phyloP scores from a whole-genome alignment of 2,797 vertebrate genomes.

The Apogon talboti region DNA sequence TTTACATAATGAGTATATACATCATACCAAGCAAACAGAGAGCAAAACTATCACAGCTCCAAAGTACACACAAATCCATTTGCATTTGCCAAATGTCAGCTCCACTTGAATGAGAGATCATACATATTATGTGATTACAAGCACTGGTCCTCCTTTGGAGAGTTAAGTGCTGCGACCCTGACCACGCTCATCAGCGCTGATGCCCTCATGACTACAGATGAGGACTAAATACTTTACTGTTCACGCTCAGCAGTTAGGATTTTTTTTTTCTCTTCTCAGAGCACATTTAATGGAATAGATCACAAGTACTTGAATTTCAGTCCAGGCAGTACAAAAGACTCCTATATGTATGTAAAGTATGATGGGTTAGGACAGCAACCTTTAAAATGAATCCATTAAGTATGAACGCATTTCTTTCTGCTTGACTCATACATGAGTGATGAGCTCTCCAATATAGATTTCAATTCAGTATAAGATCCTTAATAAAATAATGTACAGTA shows the following conservation, averaged over 20 bases:
- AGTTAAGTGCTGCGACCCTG: conserved; percentile 78
- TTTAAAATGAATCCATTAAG: conserved; percentile 27
- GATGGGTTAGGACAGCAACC: conserved; percentile 21
- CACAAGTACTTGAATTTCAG: conserved; percentile 47
- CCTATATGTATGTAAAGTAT: conserved; percentile 32
- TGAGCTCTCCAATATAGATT: conserved; percentile 15
- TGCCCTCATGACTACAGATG: conserved; percentile 74
- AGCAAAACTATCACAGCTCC: conserved; percentile 51
- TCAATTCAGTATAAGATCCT: conserved; percentile 26
- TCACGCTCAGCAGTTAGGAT: conserved; percentile 42
- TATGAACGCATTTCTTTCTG: conserved; percentile 26
- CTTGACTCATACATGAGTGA: conserved; percentile 27
- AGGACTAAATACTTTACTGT: conserved; percentile 70
- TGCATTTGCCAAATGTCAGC: conserved; percentile 74
- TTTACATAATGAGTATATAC: conserved; percentile 41
- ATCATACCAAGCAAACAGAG: conserved; percentile 39
- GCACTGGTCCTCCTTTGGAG: conserved; percentile 70
- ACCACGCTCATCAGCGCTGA: conserved; percentile 67
- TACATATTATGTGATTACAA: conserved; percentile 79
- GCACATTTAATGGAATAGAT: conserved; percentile 52
- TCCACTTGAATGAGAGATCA: conserved; percentile 75
- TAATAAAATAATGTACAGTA: conserved; percentile 9
- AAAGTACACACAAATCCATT: conserved; percentile 61
- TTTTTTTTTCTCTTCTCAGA: conserved; percentile 38
- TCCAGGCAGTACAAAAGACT: conserved; percentile 20